Percentiles rank a stretch among this genome's conserved stretches.
Conservation (phyloP, 1,140 invertebrate genomes). For the Hypothenemus hampei region DNA sequence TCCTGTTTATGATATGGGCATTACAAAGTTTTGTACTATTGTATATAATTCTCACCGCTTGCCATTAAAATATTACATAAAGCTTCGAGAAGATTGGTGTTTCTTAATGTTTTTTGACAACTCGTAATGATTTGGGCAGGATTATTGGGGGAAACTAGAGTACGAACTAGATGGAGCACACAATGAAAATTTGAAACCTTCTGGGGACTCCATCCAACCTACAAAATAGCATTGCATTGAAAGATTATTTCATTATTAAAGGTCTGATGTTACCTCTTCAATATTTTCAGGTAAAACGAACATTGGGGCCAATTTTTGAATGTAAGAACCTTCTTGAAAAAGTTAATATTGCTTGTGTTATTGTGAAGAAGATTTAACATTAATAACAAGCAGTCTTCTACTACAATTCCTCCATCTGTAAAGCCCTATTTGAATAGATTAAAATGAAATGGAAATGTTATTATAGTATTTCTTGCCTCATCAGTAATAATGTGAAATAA, state of each 20-base stretch:
- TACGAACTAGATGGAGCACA: constrained; percentile 84
- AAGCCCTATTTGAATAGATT: constrained; percentile 53
- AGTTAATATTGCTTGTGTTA: constrained; percentile 97
- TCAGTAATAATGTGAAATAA: constrained; percentile 89
- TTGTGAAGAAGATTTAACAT: constrained; percentile 92
- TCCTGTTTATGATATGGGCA: constrained; percentile 41
- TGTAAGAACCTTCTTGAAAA: constrained; percentile 96
- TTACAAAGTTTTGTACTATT: neutral
- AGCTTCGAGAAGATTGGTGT: constrained; percentile 73
- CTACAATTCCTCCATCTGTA: constrained; percentile 94
- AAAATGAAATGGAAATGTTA: neutral
- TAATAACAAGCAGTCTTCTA: constrained; percentile 95
- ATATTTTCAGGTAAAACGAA: constrained; percentile 68
- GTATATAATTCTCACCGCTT: constrained; percentile 49
- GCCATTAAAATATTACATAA: constrained; percentile 91
- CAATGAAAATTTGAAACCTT: constrained; percentile 93
- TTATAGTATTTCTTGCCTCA: constrained; percentile 52
- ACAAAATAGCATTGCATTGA: neutral
- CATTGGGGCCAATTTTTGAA: constrained; percentile 84
- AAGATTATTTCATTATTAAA: neutral
- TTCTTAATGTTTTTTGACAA: constrained; percentile 86
- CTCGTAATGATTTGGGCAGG: constrained; percentile 56
- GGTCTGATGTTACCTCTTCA: constrained; percentile 51
- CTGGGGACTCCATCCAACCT: constrained; percentile 81
- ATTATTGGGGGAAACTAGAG: constrained; percentile 47